These are phyloP conservation scores for Euplexia lucipara DNA, from an alignment of 2,888 invertebrate species.

Conservation along the genomic window DNA sequence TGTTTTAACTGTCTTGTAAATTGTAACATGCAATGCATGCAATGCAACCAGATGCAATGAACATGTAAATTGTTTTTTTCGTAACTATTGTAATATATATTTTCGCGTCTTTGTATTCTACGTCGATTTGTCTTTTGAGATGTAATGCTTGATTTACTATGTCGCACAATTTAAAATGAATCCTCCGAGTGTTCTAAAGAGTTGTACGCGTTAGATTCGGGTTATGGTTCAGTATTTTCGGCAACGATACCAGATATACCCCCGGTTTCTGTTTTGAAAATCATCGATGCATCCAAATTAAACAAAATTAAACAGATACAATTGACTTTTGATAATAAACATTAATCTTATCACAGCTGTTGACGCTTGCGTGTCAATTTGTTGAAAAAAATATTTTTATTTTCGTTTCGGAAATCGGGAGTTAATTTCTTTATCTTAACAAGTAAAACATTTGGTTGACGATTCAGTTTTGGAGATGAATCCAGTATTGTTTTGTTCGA, in stretches of 20 bases:
- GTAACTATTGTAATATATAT: slow-evolving; percentile 71
- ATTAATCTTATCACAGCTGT: too few species aligned
- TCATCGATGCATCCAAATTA: too few species aligned
- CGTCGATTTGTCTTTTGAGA: slow-evolving; percentile 68
- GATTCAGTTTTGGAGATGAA: slow-evolving; percentile 5
- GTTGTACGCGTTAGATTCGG: slow-evolving; percentile 28
- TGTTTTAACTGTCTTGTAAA: slow-evolving; percentile 75
- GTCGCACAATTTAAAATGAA: slow-evolving; percentile 65
- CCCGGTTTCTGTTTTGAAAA: too few species aligned
- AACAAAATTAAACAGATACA: too few species aligned
- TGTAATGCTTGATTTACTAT: slow-evolving; percentile 67
- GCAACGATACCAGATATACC: background rate
- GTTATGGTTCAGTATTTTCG: slow-evolving; percentile 5
- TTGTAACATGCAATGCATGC: too few species aligned
- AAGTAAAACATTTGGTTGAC: background rate
- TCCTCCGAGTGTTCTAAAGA: slow-evolving; percentile 37
- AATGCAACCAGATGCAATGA: slow-evolving; percentile 53
- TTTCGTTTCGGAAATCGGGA: background rate
- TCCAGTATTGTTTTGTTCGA: background rate
- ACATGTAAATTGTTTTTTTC: slow-evolving; percentile 67
- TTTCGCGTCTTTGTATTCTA: slow-evolving; percentile 67
- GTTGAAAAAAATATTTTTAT: too few species aligned
- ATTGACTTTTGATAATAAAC: too few species aligned
- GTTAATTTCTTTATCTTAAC: background rate
- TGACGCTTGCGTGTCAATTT: too few species aligned